Evolutionary conservation across 2,113 vertebrate species (phyloP).

Genomic region (Sebastes fasciatus): DNA sequence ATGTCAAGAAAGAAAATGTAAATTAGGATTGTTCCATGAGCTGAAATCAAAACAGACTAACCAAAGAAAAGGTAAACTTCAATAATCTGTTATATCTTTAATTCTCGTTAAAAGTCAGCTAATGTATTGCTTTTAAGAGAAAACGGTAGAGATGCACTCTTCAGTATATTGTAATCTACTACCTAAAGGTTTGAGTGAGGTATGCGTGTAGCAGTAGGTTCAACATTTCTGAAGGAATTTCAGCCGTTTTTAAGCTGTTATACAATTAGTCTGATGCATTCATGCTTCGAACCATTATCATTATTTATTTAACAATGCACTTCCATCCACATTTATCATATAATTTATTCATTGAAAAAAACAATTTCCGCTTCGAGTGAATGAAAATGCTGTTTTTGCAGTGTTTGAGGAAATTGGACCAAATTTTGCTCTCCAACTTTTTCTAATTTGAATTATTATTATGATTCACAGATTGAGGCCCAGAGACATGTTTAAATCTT

Average conservation of each 20-base stretch:
- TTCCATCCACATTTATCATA: background rate
- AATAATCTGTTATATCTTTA: background rate
- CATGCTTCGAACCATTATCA: background rate
- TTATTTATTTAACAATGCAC: constrained; percentile 14
- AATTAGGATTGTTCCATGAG: background rate
- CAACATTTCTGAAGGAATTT: constrained; percentile 5
- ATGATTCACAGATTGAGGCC: background rate
- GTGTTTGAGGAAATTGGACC: background rate
- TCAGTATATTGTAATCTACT: background rate
- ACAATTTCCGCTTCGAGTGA: background rate
- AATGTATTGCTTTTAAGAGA: background rate
- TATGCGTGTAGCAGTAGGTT: constrained; percentile 3
- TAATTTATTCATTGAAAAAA: constrained; percentile 38
- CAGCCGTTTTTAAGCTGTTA: background rate
- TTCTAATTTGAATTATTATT: background rate
- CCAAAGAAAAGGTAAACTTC: background rate
- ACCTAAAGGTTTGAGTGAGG: background rate
- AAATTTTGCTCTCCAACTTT: background rate
- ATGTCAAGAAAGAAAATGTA: constrained; percentile 27
- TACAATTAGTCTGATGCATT: background rate
- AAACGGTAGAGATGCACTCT: too few species aligned
- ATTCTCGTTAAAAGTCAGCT: background rate
- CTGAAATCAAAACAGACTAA: background rate
- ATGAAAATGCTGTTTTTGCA: background rate
- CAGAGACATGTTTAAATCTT: background rate